Base-by-base conservation (phyloP, 2,113 vertebrate genomes). In the Channa argus region DNA sequence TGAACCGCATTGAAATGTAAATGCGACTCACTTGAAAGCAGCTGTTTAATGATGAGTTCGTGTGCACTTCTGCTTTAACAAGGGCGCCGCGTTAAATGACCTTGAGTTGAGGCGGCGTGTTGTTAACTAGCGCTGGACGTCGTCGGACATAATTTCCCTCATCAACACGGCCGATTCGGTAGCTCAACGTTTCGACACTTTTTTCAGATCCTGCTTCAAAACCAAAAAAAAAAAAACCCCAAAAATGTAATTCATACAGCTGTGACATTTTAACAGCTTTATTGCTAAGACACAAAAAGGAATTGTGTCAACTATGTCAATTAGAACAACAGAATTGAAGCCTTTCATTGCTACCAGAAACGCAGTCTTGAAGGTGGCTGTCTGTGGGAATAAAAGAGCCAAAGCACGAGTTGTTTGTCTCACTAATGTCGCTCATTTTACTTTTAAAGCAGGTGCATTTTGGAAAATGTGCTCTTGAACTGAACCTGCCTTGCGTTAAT, bases 361-460 rank as follows among this genome's bases (percentile, higher is more conserved):
- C 10, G 0, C 41, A 52, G 69, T 84, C 86, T 88, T 90, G 33
- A 83, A 84, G 78, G 65, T 46, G 47, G 55, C 69, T 65, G 61
- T 61, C 63, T 71, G 71, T 65, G 63, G 53, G 77, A 75, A 78
- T 73, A 69, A 80, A 75, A 68, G 74, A 69, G 61, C 63, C 47
- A 38, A 52, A 43, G 75, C 38, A 79, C 84, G 74, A 84, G 83
- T 36, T 85, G 88, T 87, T 82, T 91, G 83, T 85, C 71, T 89
- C 80, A 58, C 83, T 83, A 79, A 86, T 88, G 86, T 86, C 83
- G 77, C 66, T 84, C 77, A 87, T 91, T 92, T 89, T 77, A 91
- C 88, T 90, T 91, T 89, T 82, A 92, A 90, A 92, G 80, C 83
- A 87, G 87, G 52, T n/a, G 65, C 79, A 62, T 88, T 92, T 91